Evolutionary conservation across 2,113 vertebrate species (phyloP).

Genomic region (Reinhardtius hippoglossoides): DNA sequence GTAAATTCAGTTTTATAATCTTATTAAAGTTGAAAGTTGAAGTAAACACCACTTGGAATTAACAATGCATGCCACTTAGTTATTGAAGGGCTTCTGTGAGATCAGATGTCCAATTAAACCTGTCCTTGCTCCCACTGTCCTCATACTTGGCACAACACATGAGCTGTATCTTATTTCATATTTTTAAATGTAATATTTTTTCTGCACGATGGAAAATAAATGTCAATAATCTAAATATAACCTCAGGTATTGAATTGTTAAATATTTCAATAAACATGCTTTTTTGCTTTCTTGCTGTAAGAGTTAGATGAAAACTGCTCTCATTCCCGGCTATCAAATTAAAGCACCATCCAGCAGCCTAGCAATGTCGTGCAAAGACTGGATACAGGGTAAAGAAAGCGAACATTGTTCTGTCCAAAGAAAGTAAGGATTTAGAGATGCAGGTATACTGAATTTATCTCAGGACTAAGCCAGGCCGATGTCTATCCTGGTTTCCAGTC

Average conservation of each 20-base stretch:
- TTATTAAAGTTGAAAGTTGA: slow-evolving; percentile 40
- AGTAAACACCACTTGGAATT: slow-evolving; percentile 53
- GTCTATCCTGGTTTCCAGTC: too few species aligned
- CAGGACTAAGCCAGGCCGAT: too few species aligned
- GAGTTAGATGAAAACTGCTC: neutral
- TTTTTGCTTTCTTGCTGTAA: neutral
- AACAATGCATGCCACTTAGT: slow-evolving; percentile 37
- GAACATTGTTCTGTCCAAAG: too few species aligned
- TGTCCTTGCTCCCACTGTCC: slow-evolving; percentile 51
- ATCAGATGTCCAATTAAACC: slow-evolving; percentile 55
- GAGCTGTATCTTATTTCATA: neutral
- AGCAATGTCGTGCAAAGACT: too few species aligned
- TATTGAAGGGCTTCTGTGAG: slow-evolving; percentile 25
- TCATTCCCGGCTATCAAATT: too few species aligned
- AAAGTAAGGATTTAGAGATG: too few species aligned
- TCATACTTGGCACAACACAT: slow-evolving; percentile 15
- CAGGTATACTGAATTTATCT: too few species aligned
- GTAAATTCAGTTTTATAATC: slow-evolving; percentile 42
- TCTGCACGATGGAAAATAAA: too few species aligned
- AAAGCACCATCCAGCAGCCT: too few species aligned
- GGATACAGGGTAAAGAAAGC: too few species aligned
- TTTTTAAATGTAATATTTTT: neutral
- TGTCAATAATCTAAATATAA: neutral
- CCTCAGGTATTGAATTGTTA: neutral
- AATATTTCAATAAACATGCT: neutral